These are phyloP conservation scores for Asteroscopus sphinx DNA, from an alignment of 2,888 invertebrate species.

Conservation along the genomic window DNA sequence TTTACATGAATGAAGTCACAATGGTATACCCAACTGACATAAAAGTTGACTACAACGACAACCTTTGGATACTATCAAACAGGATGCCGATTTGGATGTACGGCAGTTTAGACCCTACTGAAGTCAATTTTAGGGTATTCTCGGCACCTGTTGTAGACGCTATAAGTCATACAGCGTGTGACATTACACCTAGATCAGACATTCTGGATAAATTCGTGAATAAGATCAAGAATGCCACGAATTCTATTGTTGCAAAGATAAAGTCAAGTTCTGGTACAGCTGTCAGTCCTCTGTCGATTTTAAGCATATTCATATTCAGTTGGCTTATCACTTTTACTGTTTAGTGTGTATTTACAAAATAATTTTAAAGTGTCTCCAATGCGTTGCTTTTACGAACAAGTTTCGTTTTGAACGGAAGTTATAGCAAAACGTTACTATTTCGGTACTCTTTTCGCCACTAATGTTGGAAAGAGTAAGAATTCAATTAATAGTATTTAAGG, in stretches of 20 bases:
- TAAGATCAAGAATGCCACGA: conserved; percentile 84
- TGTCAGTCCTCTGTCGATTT: conserved; percentile 62
- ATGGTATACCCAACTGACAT: conserved; percentile 95
- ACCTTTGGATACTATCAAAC: conserved; percentile 93
- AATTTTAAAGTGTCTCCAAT: conserved; percentile 18
- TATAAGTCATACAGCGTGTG: conserved; percentile 93
- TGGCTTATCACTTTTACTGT: conserved; percentile 58
- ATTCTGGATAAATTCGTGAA: conserved; percentile 88
- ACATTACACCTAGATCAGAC: conserved; percentile 89
- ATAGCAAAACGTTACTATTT: conserved; percentile 24
- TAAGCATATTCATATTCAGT: conserved; percentile 63
- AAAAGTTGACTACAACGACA: conserved; percentile 93
- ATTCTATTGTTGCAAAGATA: conserved; percentile 71
- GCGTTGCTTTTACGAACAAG: conserved; percentile 45
- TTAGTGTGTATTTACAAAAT: conserved; percentile 45
- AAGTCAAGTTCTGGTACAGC: conserved; percentile 65
- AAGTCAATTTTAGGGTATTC: conserved; percentile 93
- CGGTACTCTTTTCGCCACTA: neutral
- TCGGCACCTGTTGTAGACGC: conserved; percentile 92
- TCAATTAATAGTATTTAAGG: conserved; percentile 29
- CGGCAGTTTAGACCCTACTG: conserved; percentile 89
- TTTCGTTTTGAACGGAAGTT: conserved; percentile 46
- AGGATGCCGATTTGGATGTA: conserved; percentile 93
- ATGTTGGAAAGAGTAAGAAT: neutral
- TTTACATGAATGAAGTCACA: conserved; percentile 92